Base-by-base conservation (phyloP, 2,888 invertebrate species). In the Branchellion lobata region DNA sequence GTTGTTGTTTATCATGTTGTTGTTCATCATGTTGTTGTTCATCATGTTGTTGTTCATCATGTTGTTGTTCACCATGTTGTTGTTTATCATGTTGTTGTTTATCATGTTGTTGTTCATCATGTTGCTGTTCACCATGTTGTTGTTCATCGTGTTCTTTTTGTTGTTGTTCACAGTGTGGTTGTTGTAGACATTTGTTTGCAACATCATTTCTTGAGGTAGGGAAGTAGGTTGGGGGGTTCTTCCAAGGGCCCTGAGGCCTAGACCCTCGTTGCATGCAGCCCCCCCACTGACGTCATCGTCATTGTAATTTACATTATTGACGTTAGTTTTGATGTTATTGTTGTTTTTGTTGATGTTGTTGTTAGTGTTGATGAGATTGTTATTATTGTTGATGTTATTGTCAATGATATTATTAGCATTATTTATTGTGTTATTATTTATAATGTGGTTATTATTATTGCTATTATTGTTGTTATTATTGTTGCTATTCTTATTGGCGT, bases 161-260 rank as follows among this genome's bases (percentile, higher is more conserved):
- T 65, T 65, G 65, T 65, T 65, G 65, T 65, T 65, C 5, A 65
- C 65, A 29, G 3, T 65, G 8, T 65, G 3, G 65, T 65, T 65
- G 5, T 65, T 65, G 65, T 65, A 8, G 40, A n/a, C n/a, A n/a
- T n/a, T n/a, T n/a, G n/a, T n/a, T n/a, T n/a, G n/a, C n/a, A n/a
- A n/a, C n/a, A n/a, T n/a, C n/a, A n/a, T n/a, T n/a, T n/a, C n/a
- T n/a, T n/a, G n/a, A n/a, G n/a, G n/a, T n/a, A n/a, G n/a, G n/a
- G n/a, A n/a, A n/a, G n/a, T n/a, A n/a, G n/a, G n/a, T n/a, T n/a
- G n/a, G n/a, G n/a, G n/a, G n/a, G n/a, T n/a, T n/a, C n/a, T n/a
- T n/a, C n/a, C n/a, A n/a, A n/a, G n/a, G n/a, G n/a, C n/a, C n/a
- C n/a, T n/a, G n/a, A n/a, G n/a, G n/a, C n/a, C n/a, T n/a, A n/a